These are phyloP conservation scores for Cossypha heuglini DNA, from an alignment of 2,797 vertebrate species.

Conservation along the genomic window DNA sequence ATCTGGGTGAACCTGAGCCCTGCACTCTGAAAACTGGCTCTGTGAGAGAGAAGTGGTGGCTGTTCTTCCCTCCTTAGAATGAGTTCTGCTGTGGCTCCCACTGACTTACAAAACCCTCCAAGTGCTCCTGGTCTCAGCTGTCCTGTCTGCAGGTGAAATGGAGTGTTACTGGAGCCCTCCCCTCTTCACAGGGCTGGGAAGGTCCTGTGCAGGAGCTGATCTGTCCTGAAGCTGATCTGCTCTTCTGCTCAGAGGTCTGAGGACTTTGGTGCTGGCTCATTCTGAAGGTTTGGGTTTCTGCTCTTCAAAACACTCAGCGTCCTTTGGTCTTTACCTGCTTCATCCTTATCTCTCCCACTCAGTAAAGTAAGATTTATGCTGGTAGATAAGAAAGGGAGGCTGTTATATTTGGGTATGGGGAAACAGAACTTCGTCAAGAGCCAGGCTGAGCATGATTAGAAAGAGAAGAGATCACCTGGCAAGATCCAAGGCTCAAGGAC, in stretches of 20 bases:
- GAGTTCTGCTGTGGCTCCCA: background rate
- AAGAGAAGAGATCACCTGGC: background rate
- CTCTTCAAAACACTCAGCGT: background rate
- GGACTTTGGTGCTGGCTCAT: background rate
- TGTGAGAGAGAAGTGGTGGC: background rate
- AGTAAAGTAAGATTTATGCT: background rate
- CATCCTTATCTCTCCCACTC: background rate
- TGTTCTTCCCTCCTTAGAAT: background rate
- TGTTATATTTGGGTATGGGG: background rate
- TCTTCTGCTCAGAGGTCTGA: background rate
- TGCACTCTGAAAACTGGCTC: background rate
- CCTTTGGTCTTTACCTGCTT: background rate
- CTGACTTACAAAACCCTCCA: background rate
- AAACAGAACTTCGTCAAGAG: background rate
- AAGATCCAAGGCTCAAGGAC: background rate
- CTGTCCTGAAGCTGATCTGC: background rate
- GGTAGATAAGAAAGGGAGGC: background rate
- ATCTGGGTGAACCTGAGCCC: background rate
- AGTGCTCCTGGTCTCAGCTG: background rate
- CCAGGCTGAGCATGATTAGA: background rate
- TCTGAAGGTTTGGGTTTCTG: background rate
- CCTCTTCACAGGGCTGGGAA: background rate
- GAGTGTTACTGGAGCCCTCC: background rate
- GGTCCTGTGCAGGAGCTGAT: background rate
- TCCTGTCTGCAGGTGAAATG: background rate